Percentiles rank a stretch among this genome's conserved stretches.
These are phyloP conservation scores for Colletes collaris DNA, from an alignment of 2,888 invertebrate species.

Conservation along the genomic window DNA sequence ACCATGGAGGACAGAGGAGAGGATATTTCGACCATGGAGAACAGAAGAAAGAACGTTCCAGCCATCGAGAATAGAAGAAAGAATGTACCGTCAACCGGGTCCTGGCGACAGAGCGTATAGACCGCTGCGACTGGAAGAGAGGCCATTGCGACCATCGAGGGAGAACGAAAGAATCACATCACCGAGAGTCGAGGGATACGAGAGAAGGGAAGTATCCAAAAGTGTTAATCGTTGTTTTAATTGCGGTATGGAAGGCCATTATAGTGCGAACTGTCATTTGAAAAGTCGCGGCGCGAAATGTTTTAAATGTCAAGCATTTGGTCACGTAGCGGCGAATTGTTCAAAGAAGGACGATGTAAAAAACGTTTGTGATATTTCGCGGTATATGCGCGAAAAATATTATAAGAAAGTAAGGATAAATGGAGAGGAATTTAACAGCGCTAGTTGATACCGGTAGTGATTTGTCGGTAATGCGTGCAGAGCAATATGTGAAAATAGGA, in stretches of 20 bases:
- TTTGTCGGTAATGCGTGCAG: constrained; percentile 11
- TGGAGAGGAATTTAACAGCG: not conserved
- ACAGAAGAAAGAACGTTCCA: constrained; percentile 2
- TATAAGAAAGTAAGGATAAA: no score
- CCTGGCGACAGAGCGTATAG: not conserved
- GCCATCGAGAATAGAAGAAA: constrained; percentile 3
- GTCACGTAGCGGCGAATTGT: no score
- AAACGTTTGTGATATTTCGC: no score
- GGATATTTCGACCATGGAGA: not conserved
- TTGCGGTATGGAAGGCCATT: not conserved
- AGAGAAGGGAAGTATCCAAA: constrained; percentile 11
- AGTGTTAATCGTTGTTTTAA: constrained; percentile 1
- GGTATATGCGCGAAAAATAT: no score
- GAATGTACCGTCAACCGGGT: constrained; percentile 3
- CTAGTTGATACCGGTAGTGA: constrained; percentile 3
- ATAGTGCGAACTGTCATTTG: not conserved
- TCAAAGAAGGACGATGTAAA: no score
- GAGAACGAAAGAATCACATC: not conserved
- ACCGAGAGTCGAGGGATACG: not conserved
- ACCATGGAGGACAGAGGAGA: not conserved
- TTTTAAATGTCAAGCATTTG: constrained; percentile 10
- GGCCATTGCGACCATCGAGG: not conserved
- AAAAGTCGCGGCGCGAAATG: not conserved
- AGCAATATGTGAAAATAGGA: constrained; percentile 9
- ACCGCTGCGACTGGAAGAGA: not conserved